A percentile compares a stretch with the other conserved stretches of the same genome.
Evolutionary conservation across 2,113 vertebrate species (phyloP).

Genomic region (Excalfactoria chinensis): DNA sequence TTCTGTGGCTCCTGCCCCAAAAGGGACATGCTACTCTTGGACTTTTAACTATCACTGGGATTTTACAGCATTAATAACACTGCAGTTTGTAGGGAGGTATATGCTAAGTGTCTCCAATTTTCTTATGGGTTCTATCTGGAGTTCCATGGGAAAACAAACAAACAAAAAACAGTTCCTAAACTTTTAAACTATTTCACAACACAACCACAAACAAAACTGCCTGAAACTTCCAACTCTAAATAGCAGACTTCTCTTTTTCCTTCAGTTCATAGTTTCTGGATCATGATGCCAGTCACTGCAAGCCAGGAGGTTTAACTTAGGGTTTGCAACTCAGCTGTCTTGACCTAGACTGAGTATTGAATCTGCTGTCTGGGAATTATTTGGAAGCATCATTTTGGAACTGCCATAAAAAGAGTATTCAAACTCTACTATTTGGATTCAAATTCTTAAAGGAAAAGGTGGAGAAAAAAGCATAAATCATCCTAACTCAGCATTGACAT

Average conservation of each 20-base stretch:
- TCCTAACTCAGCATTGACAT: not conserved
- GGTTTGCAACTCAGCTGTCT: not conserved
- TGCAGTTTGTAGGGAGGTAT: not conserved
- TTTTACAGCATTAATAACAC: not conserved
- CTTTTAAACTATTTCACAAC: not conserved
- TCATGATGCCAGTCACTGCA: not conserved
- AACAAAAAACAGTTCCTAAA: not conserved
- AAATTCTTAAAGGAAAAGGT: not conserved
- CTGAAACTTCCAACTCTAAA: not conserved
- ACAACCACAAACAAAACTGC: not conserved
- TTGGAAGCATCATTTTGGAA: not conserved
- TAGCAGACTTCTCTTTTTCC: not conserved
- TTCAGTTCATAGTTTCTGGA: not conserved
- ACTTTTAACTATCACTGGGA: not conserved
- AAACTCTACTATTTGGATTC: not conserved
- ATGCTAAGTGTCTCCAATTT: rapidly evolving
- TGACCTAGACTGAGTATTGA: not conserved
- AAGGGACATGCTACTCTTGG: not conserved
- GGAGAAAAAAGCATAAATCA: not conserved
- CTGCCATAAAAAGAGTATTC: not conserved
- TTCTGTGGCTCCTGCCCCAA: not conserved
- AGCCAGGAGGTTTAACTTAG: not conserved
- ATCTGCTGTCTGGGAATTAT: not conserved
- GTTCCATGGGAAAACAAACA: rapidly evolving
- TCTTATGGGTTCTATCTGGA: not conserved